Conservation (phyloP, 2,113 vertebrate species). For the Rhinopomastus cyanomelas region DNA sequence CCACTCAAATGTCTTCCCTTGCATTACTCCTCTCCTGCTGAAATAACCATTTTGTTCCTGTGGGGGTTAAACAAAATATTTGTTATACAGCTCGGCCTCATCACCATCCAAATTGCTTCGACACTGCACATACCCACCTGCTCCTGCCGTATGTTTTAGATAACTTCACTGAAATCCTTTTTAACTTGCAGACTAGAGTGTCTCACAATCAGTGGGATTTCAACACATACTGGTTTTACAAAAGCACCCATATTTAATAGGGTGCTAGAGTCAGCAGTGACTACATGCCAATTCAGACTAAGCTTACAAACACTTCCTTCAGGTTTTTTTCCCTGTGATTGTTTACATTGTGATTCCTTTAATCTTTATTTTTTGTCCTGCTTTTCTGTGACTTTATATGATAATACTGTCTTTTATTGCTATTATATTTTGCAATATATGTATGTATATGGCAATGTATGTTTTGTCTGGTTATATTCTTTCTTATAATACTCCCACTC, state of each 20-base stretch:
- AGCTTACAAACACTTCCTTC: background rate
- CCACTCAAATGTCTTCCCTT: background rate
- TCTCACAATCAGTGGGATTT: background rate
- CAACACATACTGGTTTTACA: background rate
- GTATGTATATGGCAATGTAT: too few relatives aligned
- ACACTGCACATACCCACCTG: background rate
- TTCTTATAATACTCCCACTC: background rate
- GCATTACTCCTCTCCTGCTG: background rate
- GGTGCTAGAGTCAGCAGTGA: background rate
- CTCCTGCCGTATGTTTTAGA: background rate
- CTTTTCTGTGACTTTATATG: background rate
- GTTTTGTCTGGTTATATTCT: background rate
- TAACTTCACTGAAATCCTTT: background rate
- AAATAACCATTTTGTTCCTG: conserved; percentile 16
- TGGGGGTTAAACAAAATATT: conserved; percentile 18
- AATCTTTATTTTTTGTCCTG: background rate
- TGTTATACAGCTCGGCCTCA: background rate
- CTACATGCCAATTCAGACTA: background rate
- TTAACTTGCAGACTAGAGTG: background rate
- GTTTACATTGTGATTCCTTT: background rate
- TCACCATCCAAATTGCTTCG: background rate
- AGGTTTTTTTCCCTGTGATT: too few relatives aligned
- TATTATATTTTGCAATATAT: too few relatives aligned
- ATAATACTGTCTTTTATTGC: too few relatives aligned
- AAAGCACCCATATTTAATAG: background rate